Conservation (phyloP, 1,140 invertebrate species). For the Reticulitermes speratus region DNA sequence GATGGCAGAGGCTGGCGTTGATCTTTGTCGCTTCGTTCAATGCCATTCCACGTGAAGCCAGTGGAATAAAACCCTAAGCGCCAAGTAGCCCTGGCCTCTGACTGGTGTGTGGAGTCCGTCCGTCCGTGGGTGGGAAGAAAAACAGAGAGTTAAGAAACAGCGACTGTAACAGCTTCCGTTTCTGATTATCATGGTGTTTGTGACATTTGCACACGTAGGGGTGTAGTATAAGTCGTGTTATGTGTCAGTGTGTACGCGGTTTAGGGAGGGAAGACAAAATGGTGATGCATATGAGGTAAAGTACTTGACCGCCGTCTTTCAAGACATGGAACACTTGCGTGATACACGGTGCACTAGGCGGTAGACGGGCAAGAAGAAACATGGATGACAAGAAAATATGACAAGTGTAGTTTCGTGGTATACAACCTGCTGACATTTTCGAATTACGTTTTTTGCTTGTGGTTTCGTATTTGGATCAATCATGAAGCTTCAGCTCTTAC, state of each 20-base stretch:
- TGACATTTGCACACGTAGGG: not conserved
- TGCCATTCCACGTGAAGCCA: constrained; percentile 30
- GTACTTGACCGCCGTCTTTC: too few species aligned
- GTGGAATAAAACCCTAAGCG: not conserved
- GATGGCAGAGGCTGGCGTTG: not conserved
- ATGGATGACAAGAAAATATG: not conserved
- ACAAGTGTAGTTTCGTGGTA: not conserved
- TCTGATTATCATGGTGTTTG: not conserved
- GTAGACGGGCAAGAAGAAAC: not conserved
- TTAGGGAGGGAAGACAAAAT: too few species aligned
- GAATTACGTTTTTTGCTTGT: not conserved
- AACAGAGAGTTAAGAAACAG: not conserved
- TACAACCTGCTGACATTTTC: not conserved
- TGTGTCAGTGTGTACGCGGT: too few species aligned
- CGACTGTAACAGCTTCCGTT: too few species aligned
- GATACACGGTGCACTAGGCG: not conserved
- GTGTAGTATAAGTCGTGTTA: too few species aligned
- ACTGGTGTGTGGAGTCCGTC: constrained; percentile 34
- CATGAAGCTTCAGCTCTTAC: not conserved
- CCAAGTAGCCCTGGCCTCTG: too few species aligned
- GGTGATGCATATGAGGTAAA: too few species aligned
- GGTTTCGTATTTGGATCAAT: not conserved
- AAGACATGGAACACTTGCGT: too few species aligned
- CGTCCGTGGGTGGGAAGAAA: constrained; percentile 31
- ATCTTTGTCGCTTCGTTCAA: not conserved